Percentiles rank a stretch among this genome's conserved stretches.
phyloP scores from a whole-genome alignment of 2,797 vertebrate species.

The Momotus momota region DNA sequence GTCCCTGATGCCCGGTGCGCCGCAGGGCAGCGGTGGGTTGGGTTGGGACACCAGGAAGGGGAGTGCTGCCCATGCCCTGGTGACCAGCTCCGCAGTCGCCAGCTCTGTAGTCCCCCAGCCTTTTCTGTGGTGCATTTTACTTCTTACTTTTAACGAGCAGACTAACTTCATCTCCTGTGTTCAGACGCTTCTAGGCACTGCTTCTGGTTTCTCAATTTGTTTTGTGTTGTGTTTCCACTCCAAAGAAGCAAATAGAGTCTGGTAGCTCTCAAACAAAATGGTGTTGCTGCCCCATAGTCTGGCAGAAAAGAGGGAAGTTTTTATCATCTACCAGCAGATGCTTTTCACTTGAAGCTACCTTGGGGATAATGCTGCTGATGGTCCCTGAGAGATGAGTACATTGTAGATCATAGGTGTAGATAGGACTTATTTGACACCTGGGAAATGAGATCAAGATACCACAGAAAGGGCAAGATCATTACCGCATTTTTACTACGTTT shows the following conservation, averaged over 20 bases:
- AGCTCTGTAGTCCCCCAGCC: neutral
- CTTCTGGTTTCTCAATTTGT: neutral
- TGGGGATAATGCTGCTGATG: neutral
- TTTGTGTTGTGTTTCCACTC: accelerated
- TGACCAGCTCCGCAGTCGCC: no score
- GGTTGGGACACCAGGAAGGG: neutral
- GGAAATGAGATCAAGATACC: accelerated
- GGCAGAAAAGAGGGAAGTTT: neutral
- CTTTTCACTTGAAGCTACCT: neutral
- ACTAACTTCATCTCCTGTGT: neutral
- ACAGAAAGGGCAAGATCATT: neutral
- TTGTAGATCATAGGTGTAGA: accelerated
- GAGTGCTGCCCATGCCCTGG: neutral
- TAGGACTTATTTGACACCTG: neutral
- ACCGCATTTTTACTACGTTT: neutral
- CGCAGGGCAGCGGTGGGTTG: no score
- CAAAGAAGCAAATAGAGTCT: neutral
- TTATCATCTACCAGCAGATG: neutral
- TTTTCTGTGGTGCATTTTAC: accelerated
- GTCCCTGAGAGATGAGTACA: accelerated
- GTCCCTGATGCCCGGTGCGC: no score
- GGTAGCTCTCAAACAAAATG: neutral
- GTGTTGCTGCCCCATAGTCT: neutral
- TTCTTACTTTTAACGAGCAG: neutral
- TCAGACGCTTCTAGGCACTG: neutral